Percentiles rank a stretch among this genome's conserved stretches.
phyloP scores from a whole-genome alignment of 2,113 vertebrate species.

The chimpanzee (Pan troglodytes) region NHGRI_mPanTro3-v2.1_pri NC_072412.2:28309501-28310000 shows the following conservation, averaged over 20 bases:
- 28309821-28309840: neutral
- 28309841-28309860: neutral
- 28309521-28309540: too few species aligned
- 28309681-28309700: neutral
- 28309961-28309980: neutral
- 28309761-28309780: neutral
- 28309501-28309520: too few species aligned
- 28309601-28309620: neutral
- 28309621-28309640: neutral
- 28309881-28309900: neutral
- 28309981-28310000: neutral
- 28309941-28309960: neutral
- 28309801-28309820: neutral
- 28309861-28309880: conserved; percentile 10
- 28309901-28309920: neutral
- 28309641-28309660: neutral
- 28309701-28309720: neutral
- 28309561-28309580: neutral
- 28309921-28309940: neutral
- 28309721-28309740: neutral
- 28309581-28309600: neutral
- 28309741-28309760: neutral
- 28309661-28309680: neutral
- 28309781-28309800: neutral
- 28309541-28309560: neutral